Conservation (phyloP, 2,113 vertebrate genomes). For the Phaethornis superciliosus region DNA sequence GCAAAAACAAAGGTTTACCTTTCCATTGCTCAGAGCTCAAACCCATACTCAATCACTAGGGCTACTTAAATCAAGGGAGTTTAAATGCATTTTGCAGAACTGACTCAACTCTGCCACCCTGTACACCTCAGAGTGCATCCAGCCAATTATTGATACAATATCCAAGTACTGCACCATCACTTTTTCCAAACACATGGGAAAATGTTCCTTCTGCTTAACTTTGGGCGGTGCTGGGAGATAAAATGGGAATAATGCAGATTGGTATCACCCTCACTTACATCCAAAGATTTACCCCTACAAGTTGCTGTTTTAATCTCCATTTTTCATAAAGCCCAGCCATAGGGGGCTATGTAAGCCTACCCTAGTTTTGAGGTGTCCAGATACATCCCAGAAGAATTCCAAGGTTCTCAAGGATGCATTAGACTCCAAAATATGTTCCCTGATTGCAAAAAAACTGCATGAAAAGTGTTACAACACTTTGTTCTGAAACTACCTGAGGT, state of each 20-base stretch:
- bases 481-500: accelerated
- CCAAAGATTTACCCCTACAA: accelerated
- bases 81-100: background rate
- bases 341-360: background rate
- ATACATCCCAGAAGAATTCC: background rate
- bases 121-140: background rate
- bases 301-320: background rate
- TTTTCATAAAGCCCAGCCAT: background rate
- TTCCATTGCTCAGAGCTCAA: background rate
- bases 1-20: background rate
- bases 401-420: background rate
- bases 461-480: background rate
- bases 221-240: background rate
- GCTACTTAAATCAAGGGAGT: accelerated
- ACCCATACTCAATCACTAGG: background rate
- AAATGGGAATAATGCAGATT: background rate
- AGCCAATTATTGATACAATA: accelerated
- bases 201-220: background rate
- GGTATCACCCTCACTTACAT: background rate
- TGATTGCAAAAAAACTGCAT: background rate
- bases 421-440: background rate
- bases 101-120: accelerated
- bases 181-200: background rate
- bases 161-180: accelerated
- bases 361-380: background rate